These are phyloP conservation scores for Pseudomyrmex cubaensis DNA, from an alignment of 1,140 invertebrate genomes.

Conservation along the genomic window DNA sequence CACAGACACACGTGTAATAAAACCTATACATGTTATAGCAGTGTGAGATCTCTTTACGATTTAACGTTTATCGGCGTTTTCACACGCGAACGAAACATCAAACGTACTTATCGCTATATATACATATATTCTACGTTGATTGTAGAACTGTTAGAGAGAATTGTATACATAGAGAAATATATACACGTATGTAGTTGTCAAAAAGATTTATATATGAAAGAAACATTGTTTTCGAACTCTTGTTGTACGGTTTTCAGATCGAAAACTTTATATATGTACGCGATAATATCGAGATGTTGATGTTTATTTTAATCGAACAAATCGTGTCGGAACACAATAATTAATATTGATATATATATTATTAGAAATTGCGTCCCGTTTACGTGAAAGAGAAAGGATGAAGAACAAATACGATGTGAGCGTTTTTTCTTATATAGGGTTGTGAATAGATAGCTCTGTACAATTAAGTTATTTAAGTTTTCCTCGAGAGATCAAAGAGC, in stretches of 20 bases:
- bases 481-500: constrained; percentile 63
- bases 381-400: neutral
- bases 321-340: constrained; percentile 21
- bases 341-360: too few relatives aligned
- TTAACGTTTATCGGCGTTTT: constrained; percentile 43
- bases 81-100: constrained; percentile 55
- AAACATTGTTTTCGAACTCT: constrained; percentile 58
- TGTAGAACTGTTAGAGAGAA: constrained; percentile 65
- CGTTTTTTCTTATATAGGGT: constrained; percentile 69
- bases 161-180: constrained; percentile 53
- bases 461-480: constrained; percentile 71
- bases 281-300: constrained; percentile 51
- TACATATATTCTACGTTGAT: constrained; percentile 49
- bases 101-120: constrained; percentile 51
- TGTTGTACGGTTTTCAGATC: constrained; percentile 61
- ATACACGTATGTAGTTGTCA: constrained; percentile 15
- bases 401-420: constrained; percentile 43
- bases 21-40: constrained; percentile 38
- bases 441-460: constrained; percentile 68
- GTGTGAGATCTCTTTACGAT: constrained; percentile 21
- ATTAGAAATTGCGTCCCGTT: constrained; percentile 51
- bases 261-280: constrained; percentile 54
- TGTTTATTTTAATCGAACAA: constrained; percentile 51
- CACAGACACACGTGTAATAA: constrained; percentile 44
- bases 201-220: constrained; percentile 36